Evolutionary conservation across 1,140 invertebrate species (phyloP).

Genomic region (Acromyrmex heyeri): DNA sequence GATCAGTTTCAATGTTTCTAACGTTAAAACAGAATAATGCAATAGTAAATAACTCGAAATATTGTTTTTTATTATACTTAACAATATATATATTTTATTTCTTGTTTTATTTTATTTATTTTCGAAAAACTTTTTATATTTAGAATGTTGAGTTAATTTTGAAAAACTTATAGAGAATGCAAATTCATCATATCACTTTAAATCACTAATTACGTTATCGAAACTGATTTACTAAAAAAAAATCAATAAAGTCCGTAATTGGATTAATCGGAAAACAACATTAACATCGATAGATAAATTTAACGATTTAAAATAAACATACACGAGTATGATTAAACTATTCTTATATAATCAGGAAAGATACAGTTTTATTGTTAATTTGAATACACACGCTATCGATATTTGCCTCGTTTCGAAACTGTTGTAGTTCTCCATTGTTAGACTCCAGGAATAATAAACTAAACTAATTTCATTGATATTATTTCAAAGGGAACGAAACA

Average conservation of each 20-base stretch:
- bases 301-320: not conserved
- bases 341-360: not conserved
- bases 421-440: not conserved
- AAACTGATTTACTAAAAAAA: not conserved
- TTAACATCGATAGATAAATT: slow-evolving; percentile 7
- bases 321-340: no score
- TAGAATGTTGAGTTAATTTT: slow-evolving; percentile 8
- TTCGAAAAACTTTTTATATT: not conserved
- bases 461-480: slow-evolving; percentile 15
- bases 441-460: not conserved
- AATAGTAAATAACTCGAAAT: not conserved
- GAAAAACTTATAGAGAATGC: not conserved
- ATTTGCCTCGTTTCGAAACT: not conserved
- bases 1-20: not conserved
- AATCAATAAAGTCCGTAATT: not conserved
- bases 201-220: not conserved
- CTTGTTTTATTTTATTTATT: not conserved
- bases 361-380: not conserved
- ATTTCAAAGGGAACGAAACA: slow-evolving; percentile 5
- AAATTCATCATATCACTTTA: not conserved
- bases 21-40: not conserved
- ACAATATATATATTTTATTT: not conserved
- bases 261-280: not conserved
- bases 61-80: not conserved
- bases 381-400: not conserved